These are phyloP conservation scores for Catonia carolina DNA, from an alignment of 2,888 invertebrate genomes.

Conservation along the genomic window DNA sequence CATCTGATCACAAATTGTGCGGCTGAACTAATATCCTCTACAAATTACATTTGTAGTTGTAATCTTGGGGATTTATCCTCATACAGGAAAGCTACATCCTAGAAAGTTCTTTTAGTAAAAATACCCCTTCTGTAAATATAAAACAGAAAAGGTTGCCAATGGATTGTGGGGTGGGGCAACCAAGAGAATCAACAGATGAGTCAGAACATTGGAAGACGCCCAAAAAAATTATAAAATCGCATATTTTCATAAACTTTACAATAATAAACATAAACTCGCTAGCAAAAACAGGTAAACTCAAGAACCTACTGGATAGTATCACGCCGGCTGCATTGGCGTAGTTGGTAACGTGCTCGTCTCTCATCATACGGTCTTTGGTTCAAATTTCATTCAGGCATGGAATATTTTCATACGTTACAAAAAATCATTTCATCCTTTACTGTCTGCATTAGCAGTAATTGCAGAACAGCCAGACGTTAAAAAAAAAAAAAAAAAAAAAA, in stretches of 20 bases:
- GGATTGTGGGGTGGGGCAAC: background rate
- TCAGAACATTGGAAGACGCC: background rate
- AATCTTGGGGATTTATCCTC: background rate
- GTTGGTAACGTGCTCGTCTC: no score
- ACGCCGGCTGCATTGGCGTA: no score
- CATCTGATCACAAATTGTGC: background rate
- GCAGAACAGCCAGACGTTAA: no score
- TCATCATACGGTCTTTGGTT: no score
- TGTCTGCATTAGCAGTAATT: no score
- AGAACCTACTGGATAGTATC: background rate
- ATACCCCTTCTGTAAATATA: no score
- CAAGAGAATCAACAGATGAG: background rate
- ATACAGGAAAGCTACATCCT: background rate
- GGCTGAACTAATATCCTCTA: background rate
- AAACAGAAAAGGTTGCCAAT: background rate
- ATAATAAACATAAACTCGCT: background rate
- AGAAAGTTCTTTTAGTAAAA: background rate
- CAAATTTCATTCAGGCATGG: no score
- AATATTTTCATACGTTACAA: no score
- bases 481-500: slow-evolving; percentile 17
- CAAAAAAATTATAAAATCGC: background rate
- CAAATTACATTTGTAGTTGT: no score
- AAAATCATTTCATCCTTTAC: no score
- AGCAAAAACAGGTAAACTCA: background rate
- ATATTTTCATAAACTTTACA: no score